phyloP scores from a whole-genome alignment of 2,888 invertebrate species.

The Sesia apiformis region DNA sequence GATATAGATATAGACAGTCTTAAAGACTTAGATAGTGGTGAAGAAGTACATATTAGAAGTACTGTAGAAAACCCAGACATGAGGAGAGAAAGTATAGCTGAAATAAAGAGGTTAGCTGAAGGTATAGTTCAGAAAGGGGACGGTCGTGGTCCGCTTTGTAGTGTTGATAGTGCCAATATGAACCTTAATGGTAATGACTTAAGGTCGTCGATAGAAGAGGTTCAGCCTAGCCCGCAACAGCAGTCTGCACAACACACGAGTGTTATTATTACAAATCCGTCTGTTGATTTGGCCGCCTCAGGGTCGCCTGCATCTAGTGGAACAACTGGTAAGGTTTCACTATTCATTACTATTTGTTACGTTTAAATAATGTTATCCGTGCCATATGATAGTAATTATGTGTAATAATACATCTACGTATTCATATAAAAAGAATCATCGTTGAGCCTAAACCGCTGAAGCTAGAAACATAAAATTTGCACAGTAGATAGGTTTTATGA shows the following conservation, averaged over 20 bases:
- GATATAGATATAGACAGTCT: conserved; percentile 61
- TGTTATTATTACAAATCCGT: conserved; percentile 82
- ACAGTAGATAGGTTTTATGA: too few species aligned
- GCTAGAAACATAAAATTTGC: too few species aligned
- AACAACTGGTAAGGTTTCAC: conserved; percentile 41
- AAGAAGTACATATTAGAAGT: conserved; percentile 51
- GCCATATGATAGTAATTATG: too few species aligned
- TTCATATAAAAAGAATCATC: too few species aligned
- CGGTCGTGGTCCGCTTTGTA: conserved; percentile 55
- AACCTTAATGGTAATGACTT: conserved; percentile 51
- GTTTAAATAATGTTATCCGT: too few species aligned
- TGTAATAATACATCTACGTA: too few species aligned
- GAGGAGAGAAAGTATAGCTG: conserved; percentile 64
- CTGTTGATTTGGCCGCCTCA: conserved; percentile 75
- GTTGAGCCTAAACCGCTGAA: too few species aligned
- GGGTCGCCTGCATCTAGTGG: conserved; percentile 62
- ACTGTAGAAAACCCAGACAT: conserved; percentile 62
- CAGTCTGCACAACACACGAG: conserved; percentile 68
- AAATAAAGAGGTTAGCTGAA: conserved; percentile 63
- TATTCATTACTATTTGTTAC: too few species aligned
- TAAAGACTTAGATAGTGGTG: conserved; percentile 64
- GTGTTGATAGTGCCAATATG: conserved; percentile 58
- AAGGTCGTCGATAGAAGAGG: conserved; percentile 47
- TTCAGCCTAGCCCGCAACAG: conserved; percentile 20
- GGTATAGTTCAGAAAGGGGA: conserved; percentile 68